A percentile compares a stretch with the other conserved stretches of the same genome.
Evolutionary conservation across 2,888 invertebrate species (phyloP).

Genomic region (Plagiodera versicolora): DNA sequence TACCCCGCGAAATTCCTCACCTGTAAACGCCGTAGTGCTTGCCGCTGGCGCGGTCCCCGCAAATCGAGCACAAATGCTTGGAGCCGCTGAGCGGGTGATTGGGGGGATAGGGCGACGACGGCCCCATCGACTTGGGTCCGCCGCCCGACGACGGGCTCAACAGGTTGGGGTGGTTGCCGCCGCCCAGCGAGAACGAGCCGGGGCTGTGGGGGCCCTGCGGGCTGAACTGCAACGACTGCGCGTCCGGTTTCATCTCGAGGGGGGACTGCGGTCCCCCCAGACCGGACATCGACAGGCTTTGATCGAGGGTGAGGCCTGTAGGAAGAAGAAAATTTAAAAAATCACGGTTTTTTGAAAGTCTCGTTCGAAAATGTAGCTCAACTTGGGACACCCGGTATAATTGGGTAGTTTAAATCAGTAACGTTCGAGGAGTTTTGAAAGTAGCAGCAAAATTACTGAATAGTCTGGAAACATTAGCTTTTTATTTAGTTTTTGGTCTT

Average conservation of each 20-base stretch:
- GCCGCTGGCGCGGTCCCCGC: constrained; percentile 95
- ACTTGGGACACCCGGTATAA: too few relatives aligned
- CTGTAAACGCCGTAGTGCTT: constrained; percentile 99
- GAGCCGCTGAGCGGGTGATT: constrained; percentile 92
- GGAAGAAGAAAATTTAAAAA: constrained; percentile 56
- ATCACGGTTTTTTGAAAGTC: too few relatives aligned
- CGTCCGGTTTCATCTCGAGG: constrained; percentile 87
- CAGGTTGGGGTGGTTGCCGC: constrained; percentile 45
- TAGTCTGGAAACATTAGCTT: too few relatives aligned
- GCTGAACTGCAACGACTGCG: constrained; percentile 71
- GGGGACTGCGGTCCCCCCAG: constrained; percentile 77
- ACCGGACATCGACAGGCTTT: constrained; percentile 63
- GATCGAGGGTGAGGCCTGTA: constrained; percentile 74
- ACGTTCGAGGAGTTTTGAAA: too few relatives aligned
- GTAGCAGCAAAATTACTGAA: too few relatives aligned
- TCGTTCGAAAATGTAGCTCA: too few relatives aligned
- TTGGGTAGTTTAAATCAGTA: too few relatives aligned
- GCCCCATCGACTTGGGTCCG: constrained; percentile 50
- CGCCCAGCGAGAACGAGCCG: constrained; percentile 57
- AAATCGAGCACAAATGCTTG: constrained; percentile 96
- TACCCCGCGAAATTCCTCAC: too few relatives aligned
- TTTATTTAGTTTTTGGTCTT: too few relatives aligned
- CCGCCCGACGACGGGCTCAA: constrained; percentile 56
- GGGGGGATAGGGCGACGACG: constrained; percentile 76
- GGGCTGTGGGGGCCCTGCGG: constrained; percentile 66